These are phyloP conservation scores for Notolepis coatsorum DNA, from an alignment of 2,797 vertebrate species.

Conservation along the genomic window DNA sequence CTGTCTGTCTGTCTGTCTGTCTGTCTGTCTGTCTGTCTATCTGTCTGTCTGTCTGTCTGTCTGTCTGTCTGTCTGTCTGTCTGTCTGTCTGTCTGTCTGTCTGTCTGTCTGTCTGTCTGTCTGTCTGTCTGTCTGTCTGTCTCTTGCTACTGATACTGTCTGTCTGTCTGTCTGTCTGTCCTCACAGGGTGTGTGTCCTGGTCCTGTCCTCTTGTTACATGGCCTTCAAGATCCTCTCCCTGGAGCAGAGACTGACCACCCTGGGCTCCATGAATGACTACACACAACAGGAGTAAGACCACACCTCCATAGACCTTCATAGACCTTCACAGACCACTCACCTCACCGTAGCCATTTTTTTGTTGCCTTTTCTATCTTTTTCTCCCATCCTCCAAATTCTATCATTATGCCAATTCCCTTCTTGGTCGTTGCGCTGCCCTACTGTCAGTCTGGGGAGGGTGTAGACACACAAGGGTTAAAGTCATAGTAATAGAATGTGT, in stretches of 20 bases:
- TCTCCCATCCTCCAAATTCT: too few relatives aligned
- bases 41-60: neutral
- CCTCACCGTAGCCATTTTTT: neutral
- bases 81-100: constrained; percentile 10
- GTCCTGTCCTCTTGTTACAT: constrained; percentile 92
- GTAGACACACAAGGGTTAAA: too few relatives aligned
- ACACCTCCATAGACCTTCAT: neutral
- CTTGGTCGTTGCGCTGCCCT: constrained; percentile 40
- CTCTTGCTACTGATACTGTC: constrained; percentile 9
- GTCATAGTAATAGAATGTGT: too few relatives aligned
- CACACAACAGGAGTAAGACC: constrained; percentile 82
- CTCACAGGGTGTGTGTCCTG: constrained; percentile 87
- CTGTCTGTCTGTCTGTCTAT: neutral
- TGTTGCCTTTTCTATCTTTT: too few relatives aligned
- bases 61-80: constrained; percentile 12
- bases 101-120: constrained; percentile 12
- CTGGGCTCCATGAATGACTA: constrained; percentile 81
- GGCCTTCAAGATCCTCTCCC: constrained; percentile 87
- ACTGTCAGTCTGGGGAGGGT: constrained; percentile 67
- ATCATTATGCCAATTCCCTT: neutral
- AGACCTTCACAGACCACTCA: neutral
- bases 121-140: constrained; percentile 4
- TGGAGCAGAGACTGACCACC: constrained; percentile 87
- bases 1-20: neutral
- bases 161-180: constrained; percentile 15